Evolutionary conservation across 2,113 vertebrate genomes (phyloP).

Genomic region (Climacteris rufus): DNA sequence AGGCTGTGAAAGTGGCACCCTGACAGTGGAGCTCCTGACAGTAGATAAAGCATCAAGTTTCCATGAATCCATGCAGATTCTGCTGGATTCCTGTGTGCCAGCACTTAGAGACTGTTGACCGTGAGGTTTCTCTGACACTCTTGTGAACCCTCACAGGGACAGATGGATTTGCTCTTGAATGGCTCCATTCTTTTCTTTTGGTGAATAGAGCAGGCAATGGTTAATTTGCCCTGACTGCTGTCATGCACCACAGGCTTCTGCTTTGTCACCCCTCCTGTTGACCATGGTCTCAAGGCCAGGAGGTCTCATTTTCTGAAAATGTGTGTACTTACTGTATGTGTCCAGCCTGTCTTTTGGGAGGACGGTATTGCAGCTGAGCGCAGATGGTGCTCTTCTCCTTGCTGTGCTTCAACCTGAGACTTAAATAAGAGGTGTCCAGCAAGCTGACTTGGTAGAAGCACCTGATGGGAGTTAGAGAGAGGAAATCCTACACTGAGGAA

Average conservation of each 20-base stretch:
- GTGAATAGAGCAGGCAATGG: not conserved
- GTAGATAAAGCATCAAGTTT: not conserved
- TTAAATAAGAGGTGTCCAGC: not conserved
- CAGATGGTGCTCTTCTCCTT: not conserved
- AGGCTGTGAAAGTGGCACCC: not conserved
- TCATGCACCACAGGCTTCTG: slow-evolving; percentile 17
- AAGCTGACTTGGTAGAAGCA: not conserved
- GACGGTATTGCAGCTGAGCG: fast-evolving
- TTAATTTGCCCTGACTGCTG: slow-evolving; percentile 49
- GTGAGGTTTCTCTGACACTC: slow-evolving; percentile 45
- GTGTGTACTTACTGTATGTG: not conserved
- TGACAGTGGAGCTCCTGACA: not conserved
- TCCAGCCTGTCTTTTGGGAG: not conserved
- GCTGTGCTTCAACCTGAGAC: not conserved
- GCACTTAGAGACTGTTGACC: slow-evolving; percentile 8
- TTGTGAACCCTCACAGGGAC: slow-evolving; percentile 29
- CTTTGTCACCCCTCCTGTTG: slow-evolving; percentile 39
- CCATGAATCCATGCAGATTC: not conserved
- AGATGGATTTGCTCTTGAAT: slow-evolving; percentile 54
- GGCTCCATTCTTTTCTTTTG: slow-evolving; percentile 40
- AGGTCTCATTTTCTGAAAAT: slow-evolving; percentile 1
- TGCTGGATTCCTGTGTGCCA: slow-evolving; percentile 16
- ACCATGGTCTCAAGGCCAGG: not conserved
- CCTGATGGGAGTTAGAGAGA: not conserved
- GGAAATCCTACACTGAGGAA: not conserved